A percentile compares a stretch with the other conserved stretches of the same genome.
Evolutionary conservation across 2,888 invertebrate species (phyloP).

Genomic region (Xanthia togata): DNA sequence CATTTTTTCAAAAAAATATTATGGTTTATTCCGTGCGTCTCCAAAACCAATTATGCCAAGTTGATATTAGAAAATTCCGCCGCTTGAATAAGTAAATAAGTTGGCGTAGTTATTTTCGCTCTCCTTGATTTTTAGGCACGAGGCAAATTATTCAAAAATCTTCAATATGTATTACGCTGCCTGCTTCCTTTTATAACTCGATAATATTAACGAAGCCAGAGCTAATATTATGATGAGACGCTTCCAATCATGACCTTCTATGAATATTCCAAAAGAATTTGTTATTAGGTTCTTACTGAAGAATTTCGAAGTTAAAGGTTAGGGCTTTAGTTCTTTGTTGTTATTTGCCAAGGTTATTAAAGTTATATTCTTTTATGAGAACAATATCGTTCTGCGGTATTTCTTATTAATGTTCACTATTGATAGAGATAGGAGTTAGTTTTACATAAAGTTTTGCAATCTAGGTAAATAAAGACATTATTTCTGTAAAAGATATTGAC

Average conservation of each 20-base stretch:
- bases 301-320: constrained; percentile 2
- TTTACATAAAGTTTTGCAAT: neutral
- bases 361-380: neutral
- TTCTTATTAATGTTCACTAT: neutral
- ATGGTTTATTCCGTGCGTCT: neutral
- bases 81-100: too few species aligned
- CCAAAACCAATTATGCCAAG: neutral
- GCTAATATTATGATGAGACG: neutral
- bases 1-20: neutral
- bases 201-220: neutral
- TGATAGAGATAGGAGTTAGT: neutral
- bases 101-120: neutral
- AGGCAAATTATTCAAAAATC: neutral
- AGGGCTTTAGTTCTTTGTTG: neutral
- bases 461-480: neutral
- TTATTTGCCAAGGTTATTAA: neutral
- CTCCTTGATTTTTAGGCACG: neutral
- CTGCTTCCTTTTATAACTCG: neutral
- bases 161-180: neutral
- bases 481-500: neutral
- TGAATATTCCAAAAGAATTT: neutral
- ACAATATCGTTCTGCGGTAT: neutral
- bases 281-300: neutral
- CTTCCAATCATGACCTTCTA: neutral
- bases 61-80: neutral